Conservation (phyloP, 2,113 vertebrate genomes). For the Grantiella picta region DNA sequence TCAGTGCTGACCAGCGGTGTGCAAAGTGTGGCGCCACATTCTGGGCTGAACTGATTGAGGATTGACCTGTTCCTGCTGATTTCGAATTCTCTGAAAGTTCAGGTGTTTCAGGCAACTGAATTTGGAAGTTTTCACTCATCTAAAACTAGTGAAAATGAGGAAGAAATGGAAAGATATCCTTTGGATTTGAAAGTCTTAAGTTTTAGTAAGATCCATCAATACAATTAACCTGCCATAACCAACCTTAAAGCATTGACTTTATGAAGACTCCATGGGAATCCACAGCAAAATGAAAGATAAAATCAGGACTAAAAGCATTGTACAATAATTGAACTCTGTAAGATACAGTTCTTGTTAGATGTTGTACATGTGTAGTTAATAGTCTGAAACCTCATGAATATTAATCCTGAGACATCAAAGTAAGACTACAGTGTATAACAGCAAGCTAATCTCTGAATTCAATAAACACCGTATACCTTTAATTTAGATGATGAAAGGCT, state of each 20-base stretch:
- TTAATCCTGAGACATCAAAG: constrained; percentile 35
- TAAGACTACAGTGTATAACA: neutral
- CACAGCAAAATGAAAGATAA: neutral
- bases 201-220: neutral
- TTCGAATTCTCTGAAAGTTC: neutral
- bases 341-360: neutral
- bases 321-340: neutral
- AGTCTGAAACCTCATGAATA: constrained; percentile 42
- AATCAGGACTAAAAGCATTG: neutral
- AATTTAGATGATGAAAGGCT: constrained; percentile 58
- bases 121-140: neutral
- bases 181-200: neutral
- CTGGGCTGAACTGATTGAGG: neutral
- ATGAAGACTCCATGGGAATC: neutral
- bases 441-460: neutral
- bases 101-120: neutral
- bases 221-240: neutral
- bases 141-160: neutral
- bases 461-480: constrained; percentile 30
- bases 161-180: neutral
- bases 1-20: neutral
- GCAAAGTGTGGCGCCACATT: accelerated
- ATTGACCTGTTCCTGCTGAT: neutral
- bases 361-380: neutral
- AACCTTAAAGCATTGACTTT: neutral